phyloP scores from a whole-genome alignment of 2,888 invertebrate genomes.

The Lamellibrachia satsuma region DNA sequence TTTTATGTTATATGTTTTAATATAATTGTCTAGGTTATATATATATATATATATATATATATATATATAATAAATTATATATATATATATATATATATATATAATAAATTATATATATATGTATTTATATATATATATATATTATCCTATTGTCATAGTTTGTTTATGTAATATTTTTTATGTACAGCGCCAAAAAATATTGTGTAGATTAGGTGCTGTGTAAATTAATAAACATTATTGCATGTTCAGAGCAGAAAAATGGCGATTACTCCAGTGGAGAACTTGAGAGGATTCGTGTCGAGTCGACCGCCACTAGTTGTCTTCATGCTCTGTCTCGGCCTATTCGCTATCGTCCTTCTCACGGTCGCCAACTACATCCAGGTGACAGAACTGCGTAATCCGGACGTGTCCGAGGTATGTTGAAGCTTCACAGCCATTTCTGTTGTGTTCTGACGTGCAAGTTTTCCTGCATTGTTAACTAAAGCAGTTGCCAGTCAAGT shows the following conservation, averaged over 20 bases:
- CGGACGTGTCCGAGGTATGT: constrained; percentile 51
- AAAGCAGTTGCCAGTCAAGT: too few species aligned
- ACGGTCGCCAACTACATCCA: constrained; percentile 63
- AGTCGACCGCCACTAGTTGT: constrained; percentile 64
- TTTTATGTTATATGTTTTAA: background rate
- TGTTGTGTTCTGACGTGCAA: background rate
- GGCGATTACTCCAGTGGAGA: constrained; percentile 48
- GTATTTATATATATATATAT: background rate
- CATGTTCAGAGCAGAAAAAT: background rate
- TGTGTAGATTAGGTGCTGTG: background rate
- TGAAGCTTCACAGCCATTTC: background rate
- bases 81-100: constrained; percentile 25
- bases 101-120: background rate
- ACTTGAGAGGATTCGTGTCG: constrained; percentile 58
- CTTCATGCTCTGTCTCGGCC: constrained; percentile 63
- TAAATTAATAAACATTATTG: constrained; percentile 14
- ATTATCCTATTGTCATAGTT: background rate
- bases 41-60: background rate
- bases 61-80: background rate
- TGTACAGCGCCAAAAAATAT: background rate
- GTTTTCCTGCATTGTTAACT: background rate
- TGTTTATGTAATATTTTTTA: background rate
- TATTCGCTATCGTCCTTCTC: constrained; percentile 62
- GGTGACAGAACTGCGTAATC: constrained; percentile 58
- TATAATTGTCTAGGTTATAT: background rate